phyloP scores from a whole-genome alignment of 23 tunicate species.

The Phallusia fumigata region DNA sequence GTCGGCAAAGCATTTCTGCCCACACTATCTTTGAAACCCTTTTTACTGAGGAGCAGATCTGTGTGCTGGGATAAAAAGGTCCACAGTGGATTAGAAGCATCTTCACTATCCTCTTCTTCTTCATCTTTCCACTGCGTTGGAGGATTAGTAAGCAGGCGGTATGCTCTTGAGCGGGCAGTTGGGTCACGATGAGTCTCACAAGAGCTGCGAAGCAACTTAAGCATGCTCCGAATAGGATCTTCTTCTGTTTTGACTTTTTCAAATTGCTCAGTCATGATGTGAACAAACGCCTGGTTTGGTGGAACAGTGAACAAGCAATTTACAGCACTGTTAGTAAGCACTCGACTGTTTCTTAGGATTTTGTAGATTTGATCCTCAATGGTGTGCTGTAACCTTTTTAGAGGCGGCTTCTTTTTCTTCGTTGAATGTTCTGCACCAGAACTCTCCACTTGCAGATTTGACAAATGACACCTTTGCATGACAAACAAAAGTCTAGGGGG shows the following conservation, averaged over 20 bases:
- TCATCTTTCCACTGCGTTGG: conserved; percentile 75
- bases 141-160: conserved; percentile 65
- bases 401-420: conserved; percentile 82
- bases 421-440: conserved; percentile 23
- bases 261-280: conserved; percentile 80
- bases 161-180: conserved; percentile 61
- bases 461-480: conserved; percentile 66
- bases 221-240: conserved; percentile 77
- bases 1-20: conserved; percentile 85
- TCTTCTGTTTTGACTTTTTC: conserved; percentile 46
- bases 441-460: conserved; percentile 16
- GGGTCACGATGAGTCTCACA: conserved; percentile 83
- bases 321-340: conserved; percentile 86
- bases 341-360: conserved; percentile 84
- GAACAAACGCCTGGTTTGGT: conserved; percentile 89
- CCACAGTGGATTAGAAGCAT: conserved; percentile 43
- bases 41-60: conserved; percentile 72
- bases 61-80: conserved; percentile 68
- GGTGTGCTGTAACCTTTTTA: conserved; percentile 80
- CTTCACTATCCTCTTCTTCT: conserved; percentile 33
- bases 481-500: conserved; percentile 90
- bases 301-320: conserved; percentile 96
- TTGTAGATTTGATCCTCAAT: conserved; percentile 92
- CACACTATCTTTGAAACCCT: conserved; percentile 90
- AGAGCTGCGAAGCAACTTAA: conserved; percentile 55